Percentiles rank a stretch among this genome's conserved stretches.
Conservation (phyloP, 1,140 invertebrate genomes). For the Anoplolepis gracilipes region DNA sequence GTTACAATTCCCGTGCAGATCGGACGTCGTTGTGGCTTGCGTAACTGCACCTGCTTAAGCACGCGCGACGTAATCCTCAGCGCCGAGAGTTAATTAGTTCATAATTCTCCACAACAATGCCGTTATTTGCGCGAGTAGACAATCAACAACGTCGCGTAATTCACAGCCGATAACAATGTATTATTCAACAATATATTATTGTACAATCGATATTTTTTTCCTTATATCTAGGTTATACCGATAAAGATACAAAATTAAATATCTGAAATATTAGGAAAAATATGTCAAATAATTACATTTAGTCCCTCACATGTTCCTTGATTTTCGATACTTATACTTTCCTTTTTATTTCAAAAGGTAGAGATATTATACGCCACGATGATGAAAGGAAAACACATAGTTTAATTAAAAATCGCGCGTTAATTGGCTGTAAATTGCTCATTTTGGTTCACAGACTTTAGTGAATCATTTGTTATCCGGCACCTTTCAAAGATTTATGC, state of each 20-base stretch:
- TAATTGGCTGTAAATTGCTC: conserved; percentile 31
- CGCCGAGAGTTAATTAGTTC: conserved; percentile 48
- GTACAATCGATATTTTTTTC: background rate
- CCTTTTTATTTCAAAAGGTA: background rate
- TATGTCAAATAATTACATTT: background rate
- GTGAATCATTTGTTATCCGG: conserved; percentile 29
- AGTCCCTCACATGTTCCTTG: background rate
- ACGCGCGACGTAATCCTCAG: conserved; percentile 35
- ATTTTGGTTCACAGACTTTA: background rate
- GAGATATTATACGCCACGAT: background rate
- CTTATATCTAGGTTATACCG: too few relatives aligned
- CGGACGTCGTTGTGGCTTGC: conserved; percentile 36
- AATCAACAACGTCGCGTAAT: background rate
- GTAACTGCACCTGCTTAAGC: conserved; percentile 28
- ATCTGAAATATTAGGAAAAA: background rate
- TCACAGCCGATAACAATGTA: background rate
- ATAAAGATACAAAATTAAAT: background rate
- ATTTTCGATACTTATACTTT: background rate
- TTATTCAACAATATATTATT: conserved; percentile 10
- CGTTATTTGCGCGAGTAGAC: conserved; percentile 28
- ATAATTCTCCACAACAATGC: conserved; percentile 52
- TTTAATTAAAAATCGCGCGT: conserved; percentile 23
- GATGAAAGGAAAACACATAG: background rate
- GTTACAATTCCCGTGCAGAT: conserved; percentile 42
- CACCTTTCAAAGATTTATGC: conserved; percentile 33